These are phyloP conservation scores for Puma concolor DNA, from an alignment of 2,113 vertebrate species.

Conservation along the genomic window DNA sequence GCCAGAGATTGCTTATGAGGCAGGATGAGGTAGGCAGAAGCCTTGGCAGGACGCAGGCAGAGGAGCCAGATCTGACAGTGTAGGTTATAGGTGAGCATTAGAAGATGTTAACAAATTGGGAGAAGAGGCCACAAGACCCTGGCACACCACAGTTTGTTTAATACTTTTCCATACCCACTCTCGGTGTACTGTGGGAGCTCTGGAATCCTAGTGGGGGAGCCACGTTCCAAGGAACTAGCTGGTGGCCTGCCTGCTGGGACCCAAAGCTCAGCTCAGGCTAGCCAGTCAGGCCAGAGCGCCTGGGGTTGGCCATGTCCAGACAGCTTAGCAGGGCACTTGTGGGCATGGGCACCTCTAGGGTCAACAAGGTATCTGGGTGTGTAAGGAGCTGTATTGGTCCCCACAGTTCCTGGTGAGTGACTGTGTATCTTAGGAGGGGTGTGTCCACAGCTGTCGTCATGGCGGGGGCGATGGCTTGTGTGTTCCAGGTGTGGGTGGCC, in stretches of 20 bases:
- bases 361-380: background rate
- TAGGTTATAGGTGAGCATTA: background rate
- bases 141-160: background rate
- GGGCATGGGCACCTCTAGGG: background rate
- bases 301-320: background rate
- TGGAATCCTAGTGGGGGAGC: background rate
- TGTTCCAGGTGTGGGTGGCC: background rate
- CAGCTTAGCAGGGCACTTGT: background rate
- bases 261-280: background rate
- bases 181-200: background rate
- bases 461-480: background rate
- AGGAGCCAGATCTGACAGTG: background rate
- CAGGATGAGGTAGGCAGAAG: background rate
- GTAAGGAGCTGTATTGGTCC: background rate
- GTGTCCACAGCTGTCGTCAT: background rate
- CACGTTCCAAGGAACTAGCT: background rate
- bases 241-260: background rate
- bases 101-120: background rate
- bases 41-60: background rate
- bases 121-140: background rate
- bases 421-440: slow-evolving; percentile 28
- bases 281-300: background rate
- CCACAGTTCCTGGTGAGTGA: background rate
- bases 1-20: background rate
- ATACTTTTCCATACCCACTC: background rate